Percentiles rank a stretch among this genome's conserved stretches.
These are phyloP conservation scores for Microdon myrmicae DNA, from an alignment of 2,888 invertebrate genomes.

Conservation along the genomic window DNA sequence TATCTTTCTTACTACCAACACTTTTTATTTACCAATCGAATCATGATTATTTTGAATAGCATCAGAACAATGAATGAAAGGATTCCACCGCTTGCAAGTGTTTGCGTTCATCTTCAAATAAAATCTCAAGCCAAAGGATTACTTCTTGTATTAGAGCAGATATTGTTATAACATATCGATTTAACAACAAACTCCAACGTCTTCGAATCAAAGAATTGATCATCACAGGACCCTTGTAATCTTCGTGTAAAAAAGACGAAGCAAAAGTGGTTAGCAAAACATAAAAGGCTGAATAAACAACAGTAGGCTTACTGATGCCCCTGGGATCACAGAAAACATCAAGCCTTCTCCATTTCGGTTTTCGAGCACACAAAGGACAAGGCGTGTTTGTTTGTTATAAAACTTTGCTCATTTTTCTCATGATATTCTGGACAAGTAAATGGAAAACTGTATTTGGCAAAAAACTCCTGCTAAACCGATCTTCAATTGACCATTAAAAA, in stretches of 20 bases:
- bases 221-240: slow-evolving; percentile 22
- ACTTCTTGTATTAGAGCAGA: slow-evolving; percentile 13
- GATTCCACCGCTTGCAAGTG: slow-evolving; percentile 37
- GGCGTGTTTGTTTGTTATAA: slow-evolving; percentile 51
- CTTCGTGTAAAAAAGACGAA: slow-evolving; percentile 9
- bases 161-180: slow-evolving; percentile 24
- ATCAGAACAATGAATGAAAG: too few relatives aligned
- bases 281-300: slow-evolving; percentile 42
- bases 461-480: slow-evolving; percentile 26
- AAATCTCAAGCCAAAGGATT: slow-evolving; percentile 38
- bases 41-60: too few relatives aligned
- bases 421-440: background rate
- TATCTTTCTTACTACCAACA: too few relatives aligned
- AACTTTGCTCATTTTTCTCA: slow-evolving; percentile 49
- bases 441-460: background rate
- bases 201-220: slow-evolving; percentile 21
- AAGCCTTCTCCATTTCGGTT: slow-evolving; percentile 19
- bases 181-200: slow-evolving; percentile 32
- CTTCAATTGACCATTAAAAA: slow-evolving; percentile 55
- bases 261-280: slow-evolving; percentile 27
- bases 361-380: slow-evolving; percentile 33
- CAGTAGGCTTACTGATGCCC: slow-evolving; percentile 35
- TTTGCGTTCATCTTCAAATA: slow-evolving; percentile 48
- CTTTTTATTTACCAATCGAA: too few relatives aligned
- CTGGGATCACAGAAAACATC: slow-evolving; percentile 35